Evolutionary conservation across 2,888 invertebrate genomes (phyloP).

Genomic region (Conus canariensis): DNA sequence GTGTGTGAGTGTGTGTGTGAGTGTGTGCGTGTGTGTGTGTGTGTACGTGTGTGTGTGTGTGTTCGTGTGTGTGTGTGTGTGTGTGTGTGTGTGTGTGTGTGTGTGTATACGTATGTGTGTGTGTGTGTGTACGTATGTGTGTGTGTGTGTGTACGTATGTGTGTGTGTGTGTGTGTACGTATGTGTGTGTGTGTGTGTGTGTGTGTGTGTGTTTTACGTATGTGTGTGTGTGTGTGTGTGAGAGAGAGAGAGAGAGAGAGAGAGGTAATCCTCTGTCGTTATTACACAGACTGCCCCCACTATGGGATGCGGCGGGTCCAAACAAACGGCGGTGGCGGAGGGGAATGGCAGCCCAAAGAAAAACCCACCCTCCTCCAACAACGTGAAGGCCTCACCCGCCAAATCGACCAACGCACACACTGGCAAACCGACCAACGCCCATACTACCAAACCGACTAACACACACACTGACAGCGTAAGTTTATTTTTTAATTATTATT

Average conservation of each 20-base stretch:
- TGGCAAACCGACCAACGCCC: no score
- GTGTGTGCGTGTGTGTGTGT: slow-evolving; percentile 16
- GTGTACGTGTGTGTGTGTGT: slow-evolving; percentile 17
- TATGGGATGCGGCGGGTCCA: slow-evolving; percentile 12
- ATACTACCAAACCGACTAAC: no score
- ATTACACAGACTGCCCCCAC: not conserved
- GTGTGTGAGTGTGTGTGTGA: no score
- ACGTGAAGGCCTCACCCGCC: not conserved
- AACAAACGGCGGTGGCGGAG: not conserved
- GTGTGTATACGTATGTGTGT: not conserved
- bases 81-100: not conserved
- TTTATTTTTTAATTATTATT: not conserved
- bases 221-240: slow-evolving; percentile 21
- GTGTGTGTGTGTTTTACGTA: slow-evolving; percentile 5
- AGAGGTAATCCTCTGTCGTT: no score
- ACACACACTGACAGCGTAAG: not conserved
- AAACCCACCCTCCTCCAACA: not conserved
- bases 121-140: not conserved
- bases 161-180: not conserved
- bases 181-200: slow-evolving; percentile 21
- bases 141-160: not conserved
- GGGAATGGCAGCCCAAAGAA: not conserved
- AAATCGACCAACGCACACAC: not conserved
- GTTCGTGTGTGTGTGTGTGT: not conserved
- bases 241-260: no score